Evolutionary conservation across 1,140 invertebrate genomes (phyloP).

Genomic region (Nymphalis io): DNA sequence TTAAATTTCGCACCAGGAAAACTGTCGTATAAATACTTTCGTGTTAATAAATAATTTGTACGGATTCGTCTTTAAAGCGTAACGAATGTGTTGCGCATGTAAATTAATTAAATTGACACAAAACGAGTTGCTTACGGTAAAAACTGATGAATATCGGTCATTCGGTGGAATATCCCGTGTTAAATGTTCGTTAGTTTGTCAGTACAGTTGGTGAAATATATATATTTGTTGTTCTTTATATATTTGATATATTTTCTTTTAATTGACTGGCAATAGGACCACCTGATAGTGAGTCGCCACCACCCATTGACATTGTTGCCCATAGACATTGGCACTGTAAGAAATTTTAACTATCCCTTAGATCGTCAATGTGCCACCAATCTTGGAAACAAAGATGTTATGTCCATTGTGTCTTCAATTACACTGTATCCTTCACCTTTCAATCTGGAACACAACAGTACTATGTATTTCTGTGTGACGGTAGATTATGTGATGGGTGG

Average conservation of each 20-base stretch:
- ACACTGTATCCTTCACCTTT: too few relatives aligned
- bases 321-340: too few relatives aligned
- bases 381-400: too few relatives aligned
- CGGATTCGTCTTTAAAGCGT: not conserved
- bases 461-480: too few relatives aligned
- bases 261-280: too few relatives aligned
- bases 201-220: slow-evolving; percentile 8
- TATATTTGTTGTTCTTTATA: not conserved
- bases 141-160: slow-evolving; percentile 10
- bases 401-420: too few relatives aligned
- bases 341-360: too few relatives aligned
- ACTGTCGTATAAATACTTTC: slow-evolving; percentile 4
- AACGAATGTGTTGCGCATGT: slow-evolving; percentile 22
- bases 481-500: too few relatives aligned
- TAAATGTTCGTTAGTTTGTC: not conserved
- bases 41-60: slow-evolving; percentile 11
- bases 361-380: too few relatives aligned
- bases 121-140: slow-evolving; percentile 21
- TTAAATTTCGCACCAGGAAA: not conserved
- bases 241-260: not conserved
- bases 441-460: too few relatives aligned
- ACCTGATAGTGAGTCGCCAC: too few relatives aligned
- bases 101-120: slow-evolving; percentile 30
- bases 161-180: slow-evolving; percentile 2
- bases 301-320: too few relatives aligned